A percentile compares a stretch with the other conserved stretches of the same genome.
Conservation (phyloP, 2,888 invertebrate species). For the Pyralis farinalis region DNA sequence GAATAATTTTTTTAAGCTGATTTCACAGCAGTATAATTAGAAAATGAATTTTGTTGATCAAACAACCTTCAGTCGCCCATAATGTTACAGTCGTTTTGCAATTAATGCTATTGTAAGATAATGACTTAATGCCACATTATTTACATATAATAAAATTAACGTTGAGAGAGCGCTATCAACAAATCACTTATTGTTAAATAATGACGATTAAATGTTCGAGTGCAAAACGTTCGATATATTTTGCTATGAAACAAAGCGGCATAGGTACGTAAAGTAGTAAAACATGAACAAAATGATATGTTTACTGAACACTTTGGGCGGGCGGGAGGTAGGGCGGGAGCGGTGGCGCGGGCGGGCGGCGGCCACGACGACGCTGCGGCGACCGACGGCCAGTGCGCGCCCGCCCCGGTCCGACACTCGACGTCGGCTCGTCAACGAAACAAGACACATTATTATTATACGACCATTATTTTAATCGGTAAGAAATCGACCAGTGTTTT, state of each 20-base stretch:
- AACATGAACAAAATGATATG: slow-evolving; percentile 47
- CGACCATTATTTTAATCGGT: slow-evolving; percentile 74
- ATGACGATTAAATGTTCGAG: slow-evolving; percentile 10
- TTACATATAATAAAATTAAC: too few relatives aligned
- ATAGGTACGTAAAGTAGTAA: slow-evolving; percentile 37
- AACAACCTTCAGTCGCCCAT: too few relatives aligned
- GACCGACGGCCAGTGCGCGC: slow-evolving; percentile 68
- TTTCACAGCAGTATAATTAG: too few relatives aligned
- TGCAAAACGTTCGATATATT: slow-evolving; percentile 25
- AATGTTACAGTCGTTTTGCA: too few relatives aligned
- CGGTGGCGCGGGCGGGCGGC: slow-evolving; percentile 38
- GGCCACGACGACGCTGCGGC: slow-evolving; percentile 24
- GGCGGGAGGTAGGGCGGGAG: slow-evolving; percentile 38
- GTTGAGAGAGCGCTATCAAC: background rate
- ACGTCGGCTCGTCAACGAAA: slow-evolving; percentile 79
- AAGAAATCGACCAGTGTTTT: slow-evolving; percentile 60
- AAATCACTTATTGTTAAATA: background rate
- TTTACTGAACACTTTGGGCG: slow-evolving; percentile 48
- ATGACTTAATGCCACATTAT: too few relatives aligned
- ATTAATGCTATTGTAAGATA: background rate
- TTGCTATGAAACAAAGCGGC: slow-evolving; percentile 23
- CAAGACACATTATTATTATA: slow-evolving; percentile 65
- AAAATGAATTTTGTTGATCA: too few relatives aligned
- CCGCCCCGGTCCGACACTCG: slow-evolving; percentile 78
- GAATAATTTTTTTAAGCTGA: too few relatives aligned